Evolutionary conservation across 1,140 invertebrate species (phyloP).

Genomic region (Aphelinus certus): DNA sequence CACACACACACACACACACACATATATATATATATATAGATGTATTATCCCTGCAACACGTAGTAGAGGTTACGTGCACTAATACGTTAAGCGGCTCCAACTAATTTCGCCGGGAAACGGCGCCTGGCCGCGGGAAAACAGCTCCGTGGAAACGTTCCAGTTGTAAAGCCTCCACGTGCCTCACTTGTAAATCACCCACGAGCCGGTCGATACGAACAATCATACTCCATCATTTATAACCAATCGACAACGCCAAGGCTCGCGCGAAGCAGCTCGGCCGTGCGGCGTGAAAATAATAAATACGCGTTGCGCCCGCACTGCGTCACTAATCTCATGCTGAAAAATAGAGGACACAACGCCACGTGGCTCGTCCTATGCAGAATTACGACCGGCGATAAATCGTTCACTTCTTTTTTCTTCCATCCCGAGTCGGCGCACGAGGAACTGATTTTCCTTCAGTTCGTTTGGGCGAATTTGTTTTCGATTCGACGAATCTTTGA

Average conservation of each 20-base stretch:
- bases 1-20: no score
- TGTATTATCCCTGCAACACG: neutral
- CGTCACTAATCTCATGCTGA: neutral
- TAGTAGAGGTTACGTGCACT: slow-evolving; percentile 4
- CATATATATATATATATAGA: neutral
- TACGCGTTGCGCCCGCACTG: neutral
- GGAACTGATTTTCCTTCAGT: no score
- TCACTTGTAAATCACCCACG: neutral
- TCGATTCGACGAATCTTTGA: no score
- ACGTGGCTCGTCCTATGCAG: no score
- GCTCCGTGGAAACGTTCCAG: neutral
- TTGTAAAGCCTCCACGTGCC: neutral
- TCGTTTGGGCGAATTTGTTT: no score
- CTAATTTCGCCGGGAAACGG: slow-evolving; percentile 10
- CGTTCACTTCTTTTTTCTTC: neutral
- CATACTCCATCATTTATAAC: neutral
- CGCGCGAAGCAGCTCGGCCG: neutral
- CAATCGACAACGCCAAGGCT: neutral
- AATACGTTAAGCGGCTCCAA: slow-evolving; percentile 12
- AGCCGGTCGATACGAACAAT: neutral
- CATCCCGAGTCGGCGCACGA: no score
- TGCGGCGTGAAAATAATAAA: neutral
- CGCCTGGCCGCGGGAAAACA: neutral
- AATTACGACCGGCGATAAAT: neutral
- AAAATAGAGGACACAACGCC: no score